A percentile compares a stretch with the other conserved stretches of the same genome.
These are phyloP conservation scores for Nibea coibor DNA, from an alignment of 2,113 vertebrate genomes.

Conservation along the genomic window DNA sequence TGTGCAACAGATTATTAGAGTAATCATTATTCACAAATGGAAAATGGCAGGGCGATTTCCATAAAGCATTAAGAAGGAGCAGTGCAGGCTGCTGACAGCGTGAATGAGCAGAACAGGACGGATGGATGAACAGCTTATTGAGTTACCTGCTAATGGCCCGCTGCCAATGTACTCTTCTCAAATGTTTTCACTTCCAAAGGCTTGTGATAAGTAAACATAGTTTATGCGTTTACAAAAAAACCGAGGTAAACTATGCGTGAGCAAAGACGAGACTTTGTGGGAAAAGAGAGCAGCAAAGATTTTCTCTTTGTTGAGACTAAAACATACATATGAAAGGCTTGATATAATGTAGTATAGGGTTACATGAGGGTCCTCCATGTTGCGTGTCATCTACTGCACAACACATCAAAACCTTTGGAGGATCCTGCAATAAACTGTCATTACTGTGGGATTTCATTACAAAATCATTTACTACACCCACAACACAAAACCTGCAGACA, in stretches of 20 bases:
- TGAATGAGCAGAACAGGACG: constrained; percentile 39
- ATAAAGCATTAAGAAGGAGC: constrained; percentile 26
- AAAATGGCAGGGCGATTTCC: constrained; percentile 17
- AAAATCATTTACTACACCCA: neutral
- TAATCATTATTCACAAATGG: constrained; percentile 12
- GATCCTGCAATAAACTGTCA: neutral
- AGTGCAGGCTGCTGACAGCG: neutral
- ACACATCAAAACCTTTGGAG: neutral
- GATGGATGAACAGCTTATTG: constrained; percentile 14
- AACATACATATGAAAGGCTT: neutral
- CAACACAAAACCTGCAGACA: neutral
- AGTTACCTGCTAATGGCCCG: constrained; percentile 17
- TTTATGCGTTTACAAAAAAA: neutral
- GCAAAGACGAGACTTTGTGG: neutral
- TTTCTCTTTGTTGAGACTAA: neutral
- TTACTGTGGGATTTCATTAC: neutral
- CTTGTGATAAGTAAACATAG: neutral
- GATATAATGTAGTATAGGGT: neutral
- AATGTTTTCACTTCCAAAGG: constrained; percentile 11
- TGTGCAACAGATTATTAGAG: constrained; percentile 18
- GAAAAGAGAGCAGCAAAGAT: neutral
- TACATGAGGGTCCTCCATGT: too few species aligned
- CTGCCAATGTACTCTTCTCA: neutral
- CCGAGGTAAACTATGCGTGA: neutral
- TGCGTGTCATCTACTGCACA: neutral